A percentile compares a stretch with the other conserved stretches of the same genome.
Evolutionary conservation across 2,888 invertebrate species (phyloP).

Genomic region (Heliconius ismenius): DNA sequence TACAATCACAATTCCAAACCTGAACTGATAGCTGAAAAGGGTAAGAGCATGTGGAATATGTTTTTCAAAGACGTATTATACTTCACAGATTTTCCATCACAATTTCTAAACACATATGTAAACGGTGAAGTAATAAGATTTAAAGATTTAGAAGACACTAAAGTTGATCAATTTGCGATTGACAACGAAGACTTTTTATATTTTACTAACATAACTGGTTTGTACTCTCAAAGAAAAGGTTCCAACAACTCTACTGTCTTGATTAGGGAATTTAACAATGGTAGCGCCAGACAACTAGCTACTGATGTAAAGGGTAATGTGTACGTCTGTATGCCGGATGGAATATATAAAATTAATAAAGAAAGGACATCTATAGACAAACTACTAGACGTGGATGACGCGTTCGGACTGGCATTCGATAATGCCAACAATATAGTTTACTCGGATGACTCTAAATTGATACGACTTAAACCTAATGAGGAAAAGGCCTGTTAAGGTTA

Average conservation of each 20-base stretch:
- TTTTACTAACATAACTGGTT: slow-evolving; percentile 63
- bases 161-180: slow-evolving; percentile 65
- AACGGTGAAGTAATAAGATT: slow-evolving; percentile 56
- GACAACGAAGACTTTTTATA: slow-evolving; percentile 61
- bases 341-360: slow-evolving; percentile 60
- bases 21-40: slow-evolving; percentile 54
- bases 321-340: slow-evolving; percentile 58
- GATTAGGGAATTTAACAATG: slow-evolving; percentile 47
- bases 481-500: slow-evolving; percentile 42
- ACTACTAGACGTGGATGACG: slow-evolving; percentile 56
- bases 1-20: slow-evolving; percentile 58
- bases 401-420: slow-evolving; percentile 68
- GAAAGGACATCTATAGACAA: slow-evolving; percentile 50
- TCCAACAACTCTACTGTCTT: slow-evolving; percentile 54
- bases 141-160: slow-evolving; percentile 65
- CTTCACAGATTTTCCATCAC: slow-evolving; percentile 61
- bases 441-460: slow-evolving; percentile 55
- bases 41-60: slow-evolving; percentile 61
- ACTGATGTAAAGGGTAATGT: slow-evolving; percentile 58
- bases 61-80: slow-evolving; percentile 64
- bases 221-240: slow-evolving; percentile 62
- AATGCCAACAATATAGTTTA: slow-evolving; percentile 65
- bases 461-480: slow-evolving; percentile 47
- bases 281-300: slow-evolving; percentile 58
- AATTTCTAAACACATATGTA: slow-evolving; percentile 57